These are phyloP conservation scores for Lonchura striata DNA, from an alignment of 2,113 vertebrate genomes.

Conservation along the genomic window DNA sequence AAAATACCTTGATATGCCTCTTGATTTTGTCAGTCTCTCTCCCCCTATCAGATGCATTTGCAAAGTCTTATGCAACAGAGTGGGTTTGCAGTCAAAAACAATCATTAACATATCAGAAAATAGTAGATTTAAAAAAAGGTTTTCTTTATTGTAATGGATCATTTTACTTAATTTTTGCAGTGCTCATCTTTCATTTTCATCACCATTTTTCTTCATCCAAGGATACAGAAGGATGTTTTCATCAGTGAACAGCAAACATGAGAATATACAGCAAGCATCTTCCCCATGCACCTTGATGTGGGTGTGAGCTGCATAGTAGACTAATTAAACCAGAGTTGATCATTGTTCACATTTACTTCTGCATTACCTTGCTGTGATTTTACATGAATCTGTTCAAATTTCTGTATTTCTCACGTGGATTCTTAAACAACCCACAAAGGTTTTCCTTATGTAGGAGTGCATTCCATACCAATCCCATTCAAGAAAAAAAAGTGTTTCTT, in stretches of 20 bases:
- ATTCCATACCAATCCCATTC: neutral
- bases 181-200: neutral
- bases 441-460: neutral
- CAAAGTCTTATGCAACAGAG: neutral
- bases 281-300: neutral
- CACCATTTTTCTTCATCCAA: neutral
- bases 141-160: neutral
- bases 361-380: neutral
- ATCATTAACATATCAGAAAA: neutral
- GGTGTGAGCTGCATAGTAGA: neutral
- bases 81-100: neutral
- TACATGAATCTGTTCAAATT: neutral
- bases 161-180: neutral
- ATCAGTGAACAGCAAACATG: neutral
- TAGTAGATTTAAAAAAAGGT: fast-evolving
- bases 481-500: neutral
- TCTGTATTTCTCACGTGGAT: neutral
- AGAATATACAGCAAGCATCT: neutral
- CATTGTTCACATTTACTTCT: neutral
- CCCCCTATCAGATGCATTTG: neutral
- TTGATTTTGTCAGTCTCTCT: neutral
- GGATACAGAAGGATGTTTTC: neutral
- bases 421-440: neutral
- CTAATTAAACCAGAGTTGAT: neutral
- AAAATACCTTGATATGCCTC: neutral